Conservation (phyloP, 2,888 invertebrate species). For the Pterostichus madidus region DNA sequence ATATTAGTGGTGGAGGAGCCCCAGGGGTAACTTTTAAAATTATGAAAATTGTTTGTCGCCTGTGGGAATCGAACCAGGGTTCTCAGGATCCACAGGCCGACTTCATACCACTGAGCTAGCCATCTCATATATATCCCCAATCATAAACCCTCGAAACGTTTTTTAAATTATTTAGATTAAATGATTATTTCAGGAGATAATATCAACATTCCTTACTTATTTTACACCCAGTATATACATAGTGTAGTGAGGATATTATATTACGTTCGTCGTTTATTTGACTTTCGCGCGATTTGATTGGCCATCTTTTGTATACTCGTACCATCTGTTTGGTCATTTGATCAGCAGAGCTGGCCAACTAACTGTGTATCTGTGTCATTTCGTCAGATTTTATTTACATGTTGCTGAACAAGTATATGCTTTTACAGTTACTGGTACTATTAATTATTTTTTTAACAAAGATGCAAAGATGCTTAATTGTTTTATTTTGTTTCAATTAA, state of each 20-base stretch:
- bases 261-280: constrained; percentile 9
- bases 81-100: no score
- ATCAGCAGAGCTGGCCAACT: neutral
- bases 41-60: no score
- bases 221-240: no score
- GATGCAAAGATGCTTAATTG: neutral
- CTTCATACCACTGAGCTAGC: no score
- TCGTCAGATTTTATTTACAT: neutral
- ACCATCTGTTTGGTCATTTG: constrained; percentile 1
- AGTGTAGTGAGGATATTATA: neutral
- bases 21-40: no score
- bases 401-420: neutral
- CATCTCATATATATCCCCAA: no score
- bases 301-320: neutral
- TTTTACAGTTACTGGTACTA: neutral
- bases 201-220: no score
- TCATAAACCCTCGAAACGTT: no score
- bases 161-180: no score
- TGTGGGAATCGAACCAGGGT: no score
- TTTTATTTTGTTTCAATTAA: constrained; percentile 1
- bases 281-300: constrained; percentile 4
- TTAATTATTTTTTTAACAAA: neutral
- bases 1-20: no score
- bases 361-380: constrained; percentile 26
- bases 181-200: no score